Evolutionary conservation across 2,888 invertebrate species (phyloP), one percentile per base, ranked within the genome.

Genomic region (Terebella lapidaria): DNA sequence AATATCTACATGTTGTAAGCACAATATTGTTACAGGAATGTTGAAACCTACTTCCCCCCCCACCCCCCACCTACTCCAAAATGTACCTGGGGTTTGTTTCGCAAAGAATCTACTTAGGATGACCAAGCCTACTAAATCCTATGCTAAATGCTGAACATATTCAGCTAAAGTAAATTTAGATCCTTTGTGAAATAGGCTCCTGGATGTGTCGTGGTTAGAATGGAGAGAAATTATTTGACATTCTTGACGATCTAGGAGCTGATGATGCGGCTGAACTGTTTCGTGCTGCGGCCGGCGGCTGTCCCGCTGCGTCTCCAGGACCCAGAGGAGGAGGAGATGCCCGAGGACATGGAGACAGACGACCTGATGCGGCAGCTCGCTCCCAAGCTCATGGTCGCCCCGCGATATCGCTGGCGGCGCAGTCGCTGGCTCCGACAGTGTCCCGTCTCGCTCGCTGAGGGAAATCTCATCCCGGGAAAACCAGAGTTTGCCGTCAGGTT

Each of bases 401-500:
- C 78, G 4, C 67, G 77, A 2, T 79, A 72, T 65, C 62, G 77
- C 18, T 81, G 80, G 81, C 67, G 74, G 18, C 65, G 79, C 10
- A 74, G 74, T 60, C 67, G 71, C 26, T 81, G 79, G 77, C 59
- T 74, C 49, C 68, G 74, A 24, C 71, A 71, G 57, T 81, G 81
- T 67, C 81, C 81, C 3, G 81, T 81, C 22, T 74, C 79, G 29
- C 67, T 81, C 5, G 70, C 72, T 61, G 78, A 80, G 53, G 81
- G 81, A 24, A 75, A 74, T 55, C 66, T 78, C 5, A 59, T 70
- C 2, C 71, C 68, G 2, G 81, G 81, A 27, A 78, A 77, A 66
- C 73, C 79, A 27, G 79, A 80, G 62, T 73, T 73, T 71, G 74
- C 76, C 61, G 78, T 78, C 49, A 75, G 77, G 80, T 80, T 59